These are phyloP conservation scores for Amphilophus citrinellus DNA, from an alignment of 2,113 vertebrate species.

Conservation along the genomic window DNA sequence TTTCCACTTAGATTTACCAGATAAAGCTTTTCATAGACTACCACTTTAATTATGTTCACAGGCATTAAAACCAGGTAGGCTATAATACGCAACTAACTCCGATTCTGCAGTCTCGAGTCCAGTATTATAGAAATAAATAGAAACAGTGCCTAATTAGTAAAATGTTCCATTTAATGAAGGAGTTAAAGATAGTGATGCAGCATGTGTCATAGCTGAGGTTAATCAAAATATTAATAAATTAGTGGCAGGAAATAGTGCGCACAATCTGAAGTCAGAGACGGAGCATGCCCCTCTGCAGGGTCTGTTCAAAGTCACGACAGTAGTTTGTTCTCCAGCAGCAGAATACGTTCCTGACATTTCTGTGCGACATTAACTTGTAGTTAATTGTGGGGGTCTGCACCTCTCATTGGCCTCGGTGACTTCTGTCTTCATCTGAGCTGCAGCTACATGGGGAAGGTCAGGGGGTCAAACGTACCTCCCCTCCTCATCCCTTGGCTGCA, in stretches of 20 bases:
- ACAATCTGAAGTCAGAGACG: background rate
- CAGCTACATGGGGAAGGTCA: conserved; percentile 44
- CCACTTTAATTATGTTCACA: conserved; percentile 65
- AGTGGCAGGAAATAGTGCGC: background rate
- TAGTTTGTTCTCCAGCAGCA: conserved; percentile 31
- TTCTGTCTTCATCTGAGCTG: conserved; percentile 40
- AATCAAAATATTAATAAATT: conserved; percentile 13
- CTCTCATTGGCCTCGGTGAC: conserved; percentile 39
- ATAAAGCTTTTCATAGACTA: conserved; percentile 68
- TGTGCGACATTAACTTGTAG: conserved; percentile 53
- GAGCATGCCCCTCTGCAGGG: background rate
- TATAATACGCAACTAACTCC: conserved; percentile 30
- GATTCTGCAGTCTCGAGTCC: background rate
- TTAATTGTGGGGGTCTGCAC: conserved; percentile 47
- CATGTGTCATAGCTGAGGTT: background rate
- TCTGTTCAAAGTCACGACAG: conserved; percentile 55
- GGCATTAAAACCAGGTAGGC: conserved; percentile 44
- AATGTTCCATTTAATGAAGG: conserved; percentile 29
- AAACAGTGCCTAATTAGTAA: conserved; percentile 40
- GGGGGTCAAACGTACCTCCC: conserved; percentile 63
- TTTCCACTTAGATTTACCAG: conserved; percentile 63
- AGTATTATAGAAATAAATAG: conserved; percentile 37
- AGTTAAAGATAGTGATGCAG: conserved; percentile 13
- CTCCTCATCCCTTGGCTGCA: conserved; percentile 72
- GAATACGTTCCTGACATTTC: conserved; percentile 56